These are phyloP conservation scores for Cercopithecus mona DNA, from an alignment of 2,113 vertebrate genomes.

Conservation along the genomic window DNA sequence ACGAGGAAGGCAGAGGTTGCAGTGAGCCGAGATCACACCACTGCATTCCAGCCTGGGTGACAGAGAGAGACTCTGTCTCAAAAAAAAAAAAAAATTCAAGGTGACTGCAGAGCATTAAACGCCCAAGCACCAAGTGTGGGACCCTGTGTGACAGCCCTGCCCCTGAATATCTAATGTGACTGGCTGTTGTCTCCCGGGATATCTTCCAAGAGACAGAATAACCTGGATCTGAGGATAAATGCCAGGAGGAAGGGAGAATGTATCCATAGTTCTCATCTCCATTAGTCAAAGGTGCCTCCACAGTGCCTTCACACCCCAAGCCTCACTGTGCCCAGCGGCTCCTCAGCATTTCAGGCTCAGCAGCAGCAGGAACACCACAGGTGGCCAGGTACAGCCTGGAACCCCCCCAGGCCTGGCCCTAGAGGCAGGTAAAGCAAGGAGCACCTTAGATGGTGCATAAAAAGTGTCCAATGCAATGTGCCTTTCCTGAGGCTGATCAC, in stretches of 20 bases:
- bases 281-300: not conserved
- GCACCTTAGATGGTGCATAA: rapidly evolving
- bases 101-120: not conserved
- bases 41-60: too few relatives aligned
- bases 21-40: too few relatives aligned
- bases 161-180: not conserved
- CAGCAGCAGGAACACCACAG: too few relatives aligned
- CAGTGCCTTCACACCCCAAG: rapidly evolving
- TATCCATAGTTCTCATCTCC: rapidly evolving
- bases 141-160: not conserved
- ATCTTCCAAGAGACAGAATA: not conserved
- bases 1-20: too few relatives aligned
- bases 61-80: too few relatives aligned
- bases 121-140: rapidly evolving
- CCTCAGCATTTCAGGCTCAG: not conserved
- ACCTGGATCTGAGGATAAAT: not conserved
- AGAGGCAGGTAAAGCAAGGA: not conserved
- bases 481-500: rapidly evolving
- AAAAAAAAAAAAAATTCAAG: not conserved
- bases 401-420: not conserved
- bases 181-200: rapidly evolving
- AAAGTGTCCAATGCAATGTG: rapidly evolving
- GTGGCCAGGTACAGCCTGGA: not conserved
- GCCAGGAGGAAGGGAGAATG: rapidly evolving
- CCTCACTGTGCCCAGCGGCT: rapidly evolving